phyloP scores from a whole-genome alignment of 2,888 invertebrate species.

The Abrostola triplasia region DNA sequence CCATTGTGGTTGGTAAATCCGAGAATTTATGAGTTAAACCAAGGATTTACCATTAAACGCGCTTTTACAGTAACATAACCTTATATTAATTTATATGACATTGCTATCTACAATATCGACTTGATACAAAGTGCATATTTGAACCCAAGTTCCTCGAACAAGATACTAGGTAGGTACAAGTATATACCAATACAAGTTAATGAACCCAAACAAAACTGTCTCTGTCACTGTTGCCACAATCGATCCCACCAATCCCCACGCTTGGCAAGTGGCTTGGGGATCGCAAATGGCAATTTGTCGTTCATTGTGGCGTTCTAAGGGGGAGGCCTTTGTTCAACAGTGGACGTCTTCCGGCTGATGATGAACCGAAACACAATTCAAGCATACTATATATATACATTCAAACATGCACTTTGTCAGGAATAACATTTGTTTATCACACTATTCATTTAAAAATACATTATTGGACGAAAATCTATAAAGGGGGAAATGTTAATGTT shows the following conservation, averaged over 20 bases:
- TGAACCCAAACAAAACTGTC: too few relatives aligned
- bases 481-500: constrained; percentile 22
- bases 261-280: too few relatives aligned
- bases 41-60: too few relatives aligned
- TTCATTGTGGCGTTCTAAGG: too few relatives aligned
- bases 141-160: constrained; percentile 2
- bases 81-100: constrained; percentile 28
- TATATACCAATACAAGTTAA: background rate
- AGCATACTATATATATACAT: background rate
- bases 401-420: constrained; percentile 36
- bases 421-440: constrained; percentile 54
- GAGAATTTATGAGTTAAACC: too few relatives aligned
- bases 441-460: constrained; percentile 47
- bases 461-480: constrained; percentile 44
- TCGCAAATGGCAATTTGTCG: too few relatives aligned
- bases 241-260: too few relatives aligned
- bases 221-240: too few relatives aligned
- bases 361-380: background rate
- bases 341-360: too few relatives aligned
- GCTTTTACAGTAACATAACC: too few relatives aligned
- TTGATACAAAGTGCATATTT: constrained; percentile 16
- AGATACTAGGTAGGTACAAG: background rate
- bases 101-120: constrained; percentile 28
- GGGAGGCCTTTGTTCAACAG: too few relatives aligned
- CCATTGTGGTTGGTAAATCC: too few relatives aligned